Evolutionary conservation across 2,113 vertebrate species (phyloP).

Genomic region (Megatriorchis doriae): DNA sequence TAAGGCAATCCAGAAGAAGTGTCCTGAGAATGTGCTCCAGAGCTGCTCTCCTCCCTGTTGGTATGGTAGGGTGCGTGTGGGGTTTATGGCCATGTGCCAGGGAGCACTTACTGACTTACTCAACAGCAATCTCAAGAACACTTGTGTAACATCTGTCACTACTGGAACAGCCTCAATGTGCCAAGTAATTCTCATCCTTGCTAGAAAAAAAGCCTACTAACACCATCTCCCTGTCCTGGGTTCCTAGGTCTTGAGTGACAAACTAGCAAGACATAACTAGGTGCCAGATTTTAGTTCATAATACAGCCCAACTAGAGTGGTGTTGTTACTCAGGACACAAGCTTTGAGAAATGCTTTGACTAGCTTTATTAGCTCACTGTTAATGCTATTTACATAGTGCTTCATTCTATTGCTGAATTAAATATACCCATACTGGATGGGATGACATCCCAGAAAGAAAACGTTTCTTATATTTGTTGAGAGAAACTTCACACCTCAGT

Average conservation of each 20-base stretch:
- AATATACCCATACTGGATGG: background rate
- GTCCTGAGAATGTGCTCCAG: background rate
- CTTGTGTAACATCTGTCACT: background rate
- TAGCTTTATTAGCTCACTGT: background rate
- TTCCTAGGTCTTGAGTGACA: background rate
- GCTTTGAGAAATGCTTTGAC: background rate
- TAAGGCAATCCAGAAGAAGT: background rate
- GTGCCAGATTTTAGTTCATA: background rate
- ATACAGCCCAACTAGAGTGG: background rate
- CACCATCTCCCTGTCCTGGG: background rate
- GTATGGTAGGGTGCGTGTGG: rapidly evolving
- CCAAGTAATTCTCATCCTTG: background rate
- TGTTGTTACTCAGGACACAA: background rate
- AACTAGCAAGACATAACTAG: background rate
- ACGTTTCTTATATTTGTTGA: background rate
- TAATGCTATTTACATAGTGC: background rate
- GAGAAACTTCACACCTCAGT: background rate
- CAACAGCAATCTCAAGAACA: background rate
- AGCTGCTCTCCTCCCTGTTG: background rate
- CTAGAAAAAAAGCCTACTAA: background rate
- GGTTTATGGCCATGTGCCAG: background rate
- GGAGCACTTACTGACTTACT: background rate
- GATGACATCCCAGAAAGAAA: background rate
- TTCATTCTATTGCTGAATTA: background rate
- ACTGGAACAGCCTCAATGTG: background rate